Evolutionary conservation across 2,888 invertebrate genomes (phyloP), one percentile per base, ranked within the genome.

Genomic region (Coelogynopora nodosa): DNA sequence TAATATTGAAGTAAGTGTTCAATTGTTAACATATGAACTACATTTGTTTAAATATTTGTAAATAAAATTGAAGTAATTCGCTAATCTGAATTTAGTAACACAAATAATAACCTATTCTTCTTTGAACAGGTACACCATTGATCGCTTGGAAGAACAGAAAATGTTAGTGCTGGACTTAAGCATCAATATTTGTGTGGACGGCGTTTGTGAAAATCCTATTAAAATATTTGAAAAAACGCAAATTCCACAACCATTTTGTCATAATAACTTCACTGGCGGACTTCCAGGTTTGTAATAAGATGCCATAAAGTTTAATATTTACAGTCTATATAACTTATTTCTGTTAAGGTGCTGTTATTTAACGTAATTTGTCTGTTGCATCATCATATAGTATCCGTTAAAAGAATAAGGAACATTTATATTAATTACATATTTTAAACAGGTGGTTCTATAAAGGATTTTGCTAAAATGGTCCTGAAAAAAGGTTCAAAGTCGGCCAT

Each of bases 201-300:
- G 80, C 0, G 31, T 81, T 10, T 85, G 85, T 84, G 85, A 85
- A 28, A 5, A 31, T 10, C 29, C 85, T n/a, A 82, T 85, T 2
- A 0, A 26, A n/a, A 27, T 89, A n/a, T 26, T 88, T 5, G 82
- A 86, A 67, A 86, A 87, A n/a, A 81, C 83, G 30, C 87, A 87
- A 31, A 83, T 89, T 30, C 88, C 88, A 0, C 88, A 88, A 27
- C 89, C 89, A 0, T 30, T 89, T 10, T 89, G 89, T 67, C 88
- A 89, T 27, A 82, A 88, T 10, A 88, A 89, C 67, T 89, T 89
- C 84, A 84, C 88, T 27, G 85, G 67, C 0, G 85, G 31, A 2
- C 84, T 89, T 0, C 87, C 87, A 80, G 88, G 88, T 49, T 49
- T 49, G 49, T 49, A 49, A 13, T 49, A n/a, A n/a, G n/a, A n/a